These are phyloP conservation scores for Dendrolimus houi DNA, from an alignment of 2,888 invertebrate species.

Conservation along the genomic window DNA sequence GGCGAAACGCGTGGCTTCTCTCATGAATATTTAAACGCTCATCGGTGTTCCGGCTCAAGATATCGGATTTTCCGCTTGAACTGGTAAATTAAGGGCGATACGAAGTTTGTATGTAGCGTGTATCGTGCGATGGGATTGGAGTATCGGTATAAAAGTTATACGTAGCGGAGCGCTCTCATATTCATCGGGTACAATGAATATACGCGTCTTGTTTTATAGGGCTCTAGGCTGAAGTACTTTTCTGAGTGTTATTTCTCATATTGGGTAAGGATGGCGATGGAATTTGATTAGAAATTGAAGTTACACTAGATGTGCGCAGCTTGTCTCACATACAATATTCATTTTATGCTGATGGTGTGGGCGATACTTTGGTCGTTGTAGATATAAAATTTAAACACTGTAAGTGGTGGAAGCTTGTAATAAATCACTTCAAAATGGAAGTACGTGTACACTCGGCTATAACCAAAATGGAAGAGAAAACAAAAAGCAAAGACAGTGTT, in stretches of 20 bases:
- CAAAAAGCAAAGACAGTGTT: no score
- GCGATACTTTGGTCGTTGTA: no score
- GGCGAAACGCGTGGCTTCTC: conserved; percentile 24
- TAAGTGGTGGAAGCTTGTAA: no score
- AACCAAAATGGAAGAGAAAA: no score
- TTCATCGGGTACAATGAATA: background rate
- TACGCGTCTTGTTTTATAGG: background rate
- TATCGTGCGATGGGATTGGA: conserved; percentile 2
- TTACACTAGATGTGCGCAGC: no score
- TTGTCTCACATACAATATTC: no score
- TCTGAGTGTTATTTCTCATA: background rate
- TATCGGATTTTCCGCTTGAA: conserved; percentile 64
- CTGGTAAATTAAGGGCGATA: conserved; percentile 40
- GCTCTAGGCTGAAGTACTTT: background rate
- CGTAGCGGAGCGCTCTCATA: conserved; percentile 2
- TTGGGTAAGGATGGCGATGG: background rate
- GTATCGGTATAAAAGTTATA: conserved; percentile 1
- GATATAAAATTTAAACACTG: no score
- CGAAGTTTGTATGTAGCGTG: conserved; percentile 20
- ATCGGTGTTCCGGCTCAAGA: conserved; percentile 62
- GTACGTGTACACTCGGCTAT: no score
- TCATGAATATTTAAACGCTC: conserved; percentile 67
- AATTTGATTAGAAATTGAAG: no score
- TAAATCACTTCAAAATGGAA: no score
- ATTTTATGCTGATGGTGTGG: no score